phyloP scores from a whole-genome alignment of 2,113 vertebrate species.

The Lichenostomus cassidix region DNA sequence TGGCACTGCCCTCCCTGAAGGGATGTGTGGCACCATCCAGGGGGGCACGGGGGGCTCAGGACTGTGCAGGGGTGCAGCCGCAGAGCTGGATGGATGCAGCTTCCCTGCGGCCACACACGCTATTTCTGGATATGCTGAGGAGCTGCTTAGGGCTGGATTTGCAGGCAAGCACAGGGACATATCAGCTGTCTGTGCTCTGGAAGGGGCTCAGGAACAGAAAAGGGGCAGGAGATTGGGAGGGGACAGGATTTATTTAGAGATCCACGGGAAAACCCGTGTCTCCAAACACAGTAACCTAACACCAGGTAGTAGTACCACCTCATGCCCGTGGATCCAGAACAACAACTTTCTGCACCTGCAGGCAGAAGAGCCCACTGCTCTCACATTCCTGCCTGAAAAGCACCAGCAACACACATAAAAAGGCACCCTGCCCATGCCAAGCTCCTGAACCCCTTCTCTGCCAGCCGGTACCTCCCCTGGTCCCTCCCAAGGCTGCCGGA shows the following conservation, averaged over 20 bases:
- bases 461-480: not conserved
- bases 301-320: not conserved
- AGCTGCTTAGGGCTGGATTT: constrained; percentile 22
- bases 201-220: not conserved
- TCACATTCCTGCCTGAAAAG: not conserved
- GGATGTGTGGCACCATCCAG: not conserved
- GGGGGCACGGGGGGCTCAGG: accelerated
- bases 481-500: not conserved
- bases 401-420: accelerated
- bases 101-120: accelerated
- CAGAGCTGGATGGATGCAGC: not conserved
- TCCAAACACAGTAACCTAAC: not conserved
- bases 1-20: not conserved
- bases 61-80: not conserved
- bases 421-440: accelerated
- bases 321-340: not conserved
- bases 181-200: constrained; percentile 13
- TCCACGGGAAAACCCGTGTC: constrained; percentile 22
- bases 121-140: constrained; percentile 17
- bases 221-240: not conserved
- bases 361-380: not conserved
- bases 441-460: not conserved
- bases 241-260: constrained; percentile 1
- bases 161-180: accelerated
- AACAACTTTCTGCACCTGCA: not conserved